Evolutionary conservation across 2,797 vertebrate genomes (phyloP).

Genomic region (Prunella strophiata): DNA sequence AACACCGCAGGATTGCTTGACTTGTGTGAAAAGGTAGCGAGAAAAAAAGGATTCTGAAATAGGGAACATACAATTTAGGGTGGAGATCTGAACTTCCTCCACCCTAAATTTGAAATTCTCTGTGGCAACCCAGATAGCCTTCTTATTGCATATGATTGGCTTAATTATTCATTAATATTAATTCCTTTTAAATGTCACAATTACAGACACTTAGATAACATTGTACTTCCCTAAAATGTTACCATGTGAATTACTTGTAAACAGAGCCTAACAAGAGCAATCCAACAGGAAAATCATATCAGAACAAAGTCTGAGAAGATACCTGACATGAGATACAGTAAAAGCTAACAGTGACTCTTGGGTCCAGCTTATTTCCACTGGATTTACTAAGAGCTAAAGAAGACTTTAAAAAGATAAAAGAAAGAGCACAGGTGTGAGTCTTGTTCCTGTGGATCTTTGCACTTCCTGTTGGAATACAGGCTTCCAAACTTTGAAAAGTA

Average conservation of each 20-base stretch:
- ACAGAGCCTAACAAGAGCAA: background rate
- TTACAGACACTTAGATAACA: background rate
- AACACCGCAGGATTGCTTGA: background rate
- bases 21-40: background rate
- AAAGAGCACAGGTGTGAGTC: background rate
- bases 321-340: background rate
- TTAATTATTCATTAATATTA: background rate
- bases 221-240: background rate
- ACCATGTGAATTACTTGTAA: background rate
- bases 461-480: background rate
- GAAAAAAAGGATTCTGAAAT: background rate
- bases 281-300: background rate
- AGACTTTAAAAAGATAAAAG: background rate
- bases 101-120: background rate
- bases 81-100: background rate
- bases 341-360: background rate
- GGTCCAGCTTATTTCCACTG: background rate
- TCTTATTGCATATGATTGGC: background rate
- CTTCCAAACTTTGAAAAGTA: background rate
- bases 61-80: background rate
- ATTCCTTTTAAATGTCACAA: background rate
- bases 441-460: background rate
- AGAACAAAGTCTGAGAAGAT: background rate
- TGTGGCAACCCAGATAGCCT: background rate
- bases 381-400: background rate